Percentiles rank a stretch among this genome's conserved stretches.
Evolutionary conservation across 1,140 invertebrate genomes (phyloP).

Genomic region (Listronotus bonariensis): DNA sequence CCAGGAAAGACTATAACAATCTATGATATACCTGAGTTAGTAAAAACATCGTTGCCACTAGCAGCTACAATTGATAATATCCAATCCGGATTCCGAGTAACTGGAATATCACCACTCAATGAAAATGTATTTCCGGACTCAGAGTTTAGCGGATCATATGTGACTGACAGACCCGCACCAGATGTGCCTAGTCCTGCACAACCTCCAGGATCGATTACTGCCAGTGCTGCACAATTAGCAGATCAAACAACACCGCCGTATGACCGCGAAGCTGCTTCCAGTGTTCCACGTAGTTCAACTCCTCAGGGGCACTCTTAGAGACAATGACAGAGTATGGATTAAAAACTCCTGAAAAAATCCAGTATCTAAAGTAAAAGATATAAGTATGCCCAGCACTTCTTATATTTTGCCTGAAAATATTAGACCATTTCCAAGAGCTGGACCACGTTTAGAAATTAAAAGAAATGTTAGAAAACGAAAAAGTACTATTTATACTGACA

Average conservation of each 20-base stretch:
- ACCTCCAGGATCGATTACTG: no score
- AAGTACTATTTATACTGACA: conserved; percentile 11
- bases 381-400: not conserved
- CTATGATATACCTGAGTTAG: conserved; percentile 57
- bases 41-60: conserved; percentile 44
- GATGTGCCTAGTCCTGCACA: no score
- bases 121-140: conserved; percentile 31
- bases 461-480: conserved; percentile 13
- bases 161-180: conserved; percentile 29
- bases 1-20: conserved; percentile 58
- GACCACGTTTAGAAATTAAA: conserved; percentile 1
- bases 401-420: conserved; percentile 10
- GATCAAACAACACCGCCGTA: no score
- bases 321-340: no score
- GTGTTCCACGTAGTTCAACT: not conserved
- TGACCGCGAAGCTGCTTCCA: no score
- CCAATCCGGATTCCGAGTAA: no score
- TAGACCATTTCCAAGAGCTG: conserved; percentile 19
- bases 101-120: no score
- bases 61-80: no score
- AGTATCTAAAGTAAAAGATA: not conserved
- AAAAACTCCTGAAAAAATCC: not conserved
- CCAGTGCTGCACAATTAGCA: no score
- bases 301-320: no score
- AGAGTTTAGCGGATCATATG: conserved; percentile 21